Base-by-base conservation (phyloP, 2,888 invertebrate species). In the Dascillus cervinus region DNA sequence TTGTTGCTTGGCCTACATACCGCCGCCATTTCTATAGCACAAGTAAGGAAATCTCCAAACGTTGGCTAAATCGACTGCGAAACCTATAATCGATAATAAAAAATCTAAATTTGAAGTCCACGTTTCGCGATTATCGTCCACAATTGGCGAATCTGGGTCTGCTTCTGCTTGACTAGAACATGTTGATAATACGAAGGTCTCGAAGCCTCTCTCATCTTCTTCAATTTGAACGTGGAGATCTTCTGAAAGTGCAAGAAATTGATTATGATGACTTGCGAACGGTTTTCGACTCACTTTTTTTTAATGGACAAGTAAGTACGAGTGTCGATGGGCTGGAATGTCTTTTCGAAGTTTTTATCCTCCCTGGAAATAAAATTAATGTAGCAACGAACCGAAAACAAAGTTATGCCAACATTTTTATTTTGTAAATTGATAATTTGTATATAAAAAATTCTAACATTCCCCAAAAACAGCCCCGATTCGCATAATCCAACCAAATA, bases 41-140 rank as follows among this genome's bases (percentile, higher is more conserved):
- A 83, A 71, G 57, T 82, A 83, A 21, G 83, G 83, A 61, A 84
- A 84, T 39, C 84, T 67, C 87, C 86, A 87, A n/a, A 88, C 85
- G 53, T 88, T 88, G 30, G 86, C 86, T 44, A 88, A 66, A 60
- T 87, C 87, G 17, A 87, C 86, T 1, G 87, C 86, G 51, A 87
- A 87, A 2, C 86, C 86, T 46, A 87, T 86, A 56, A 87, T 86
- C 40, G 85, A 86, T 20, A 87, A 71, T 6, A 87, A 70, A 58
- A 87, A 86, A 61, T 87, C 86, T 0, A 80, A 79, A 29, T 84
- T 84, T 4, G 82, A 82, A 10, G 78, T 77, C 86, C 86, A 87
- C 0, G 83, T 85, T 61, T 86, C 86, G 8, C 86, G 66, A 2
- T 74, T 75, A 39, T 77, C 77, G 24, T 32, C 32, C 11, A 26